Percentiles rank a stretch among this genome's conserved stretches.
These are phyloP conservation scores for Kryptolebias marmoratus DNA, from an alignment of 2,113 vertebrate genomes.

Conservation along the genomic window DNA sequence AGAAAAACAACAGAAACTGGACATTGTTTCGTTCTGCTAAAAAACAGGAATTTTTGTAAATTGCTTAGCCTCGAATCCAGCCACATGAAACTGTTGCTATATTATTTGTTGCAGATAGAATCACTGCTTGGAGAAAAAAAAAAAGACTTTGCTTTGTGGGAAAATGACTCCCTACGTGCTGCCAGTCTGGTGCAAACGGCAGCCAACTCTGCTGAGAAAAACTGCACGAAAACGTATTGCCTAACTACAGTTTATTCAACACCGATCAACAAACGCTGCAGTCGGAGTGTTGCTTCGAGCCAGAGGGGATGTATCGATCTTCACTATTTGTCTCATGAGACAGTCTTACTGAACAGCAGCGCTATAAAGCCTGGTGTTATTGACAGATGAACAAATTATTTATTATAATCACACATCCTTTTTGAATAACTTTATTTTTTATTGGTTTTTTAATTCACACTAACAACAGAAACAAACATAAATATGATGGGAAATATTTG, in stretches of 20 bases:
- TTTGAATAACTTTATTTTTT: no score
- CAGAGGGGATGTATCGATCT: conserved; percentile 7
- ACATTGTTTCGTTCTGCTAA: conserved; percentile 33
- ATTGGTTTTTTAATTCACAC: no score
- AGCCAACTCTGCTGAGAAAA: conserved; percentile 40
- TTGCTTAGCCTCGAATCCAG: conserved; percentile 15
- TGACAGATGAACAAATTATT: no score
- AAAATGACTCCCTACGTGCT: conserved; percentile 39
- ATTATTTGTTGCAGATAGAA: conserved; percentile 27
- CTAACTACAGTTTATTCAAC: conserved; percentile 23
- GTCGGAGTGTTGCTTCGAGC: conserved; percentile 25
- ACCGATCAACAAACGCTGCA: conserved; percentile 2
- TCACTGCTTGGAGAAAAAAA: conserved; percentile 26
- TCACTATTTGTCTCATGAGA: conserved; percentile 9
- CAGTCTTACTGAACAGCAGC: neutral
- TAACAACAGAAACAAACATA: no score
- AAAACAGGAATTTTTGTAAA: conserved; percentile 21
- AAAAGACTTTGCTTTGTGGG: conserved; percentile 23
- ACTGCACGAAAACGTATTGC: conserved; percentile 33
- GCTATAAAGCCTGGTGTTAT: neutral
- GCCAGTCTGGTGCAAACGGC: conserved; percentile 21
- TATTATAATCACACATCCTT: no score
- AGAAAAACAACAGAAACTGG: conserved; percentile 41
- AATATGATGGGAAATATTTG: no score
- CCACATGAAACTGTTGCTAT: conserved; percentile 27